Evolutionary conservation across 64 coral and sea anemone species (phyloP), one percentile per base, ranked within the genome.

Genomic region (Porites australiensis): DNA sequence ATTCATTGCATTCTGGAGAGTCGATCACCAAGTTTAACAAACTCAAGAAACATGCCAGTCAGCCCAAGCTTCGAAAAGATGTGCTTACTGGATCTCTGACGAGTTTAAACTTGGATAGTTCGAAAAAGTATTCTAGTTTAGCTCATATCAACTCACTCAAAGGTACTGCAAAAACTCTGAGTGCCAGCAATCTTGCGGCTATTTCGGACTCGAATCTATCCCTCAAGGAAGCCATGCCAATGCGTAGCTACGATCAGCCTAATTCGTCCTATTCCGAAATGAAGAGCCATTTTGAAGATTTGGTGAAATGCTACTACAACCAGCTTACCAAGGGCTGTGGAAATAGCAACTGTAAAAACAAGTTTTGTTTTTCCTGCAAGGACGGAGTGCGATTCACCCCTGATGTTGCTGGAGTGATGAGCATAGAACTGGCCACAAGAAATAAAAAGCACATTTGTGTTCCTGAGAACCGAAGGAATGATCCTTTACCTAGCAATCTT

Each of bases 171-270:
- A 96, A 96, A 21, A 92, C 98, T 37, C 63, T 99, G 54, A 99
- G 98, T 83, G 98, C 98, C 0, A 99, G 98, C 71, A 99, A 99
- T 94, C 91, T 99, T 49, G 98, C 98, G n/a, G 98, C 98, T 72
- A 59, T 99, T 48, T 99, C 98, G 27, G 98, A 99, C 46, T 89
- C 98, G 16, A 99, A 99, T 65, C 89, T 99, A 48, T 99, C 98
- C 8, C 46, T 99, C 46, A 93, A 99, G 77, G 91, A 94, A 50
- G 98, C 98, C 19, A 72, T 99, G 54, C 94, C 86, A 44, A 82
- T 49, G 71, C 76, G 98, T 37, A 96, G 98, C 90, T 99, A 99
- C 91, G 98, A 99, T 67, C 77, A 91, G 74, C 94, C 98, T 15
- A 96, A 96, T 23, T 94, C 98, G 4, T 77, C 91, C 4, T 88